Conservation (phyloP, 2,888 invertebrate species). For the Steinernema hermaphroditum region DNA sequence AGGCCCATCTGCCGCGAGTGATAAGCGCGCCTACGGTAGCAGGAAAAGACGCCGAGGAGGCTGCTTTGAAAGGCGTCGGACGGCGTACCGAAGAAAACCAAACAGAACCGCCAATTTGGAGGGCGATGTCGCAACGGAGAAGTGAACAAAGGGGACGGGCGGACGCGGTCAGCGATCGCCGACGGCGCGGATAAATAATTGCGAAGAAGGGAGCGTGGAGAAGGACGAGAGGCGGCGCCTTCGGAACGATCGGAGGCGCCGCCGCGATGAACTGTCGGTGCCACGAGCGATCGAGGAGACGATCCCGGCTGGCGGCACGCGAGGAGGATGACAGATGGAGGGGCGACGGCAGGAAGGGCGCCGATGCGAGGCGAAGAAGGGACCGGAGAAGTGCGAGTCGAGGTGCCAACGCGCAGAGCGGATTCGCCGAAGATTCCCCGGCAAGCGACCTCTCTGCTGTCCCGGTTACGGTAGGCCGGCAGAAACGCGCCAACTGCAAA, state of each 20-base stretch:
- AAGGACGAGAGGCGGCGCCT: conserved; percentile 6
- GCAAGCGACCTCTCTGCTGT: too few relatives aligned
- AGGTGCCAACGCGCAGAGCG: too few relatives aligned
- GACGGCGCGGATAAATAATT: conserved; percentile 30
- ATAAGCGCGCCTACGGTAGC: background rate
- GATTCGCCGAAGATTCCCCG: too few relatives aligned
- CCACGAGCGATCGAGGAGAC: background rate
- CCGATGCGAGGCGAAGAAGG: background rate
- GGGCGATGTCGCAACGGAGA: background rate
- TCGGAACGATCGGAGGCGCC: conserved; percentile 14
- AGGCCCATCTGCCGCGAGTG: background rate
- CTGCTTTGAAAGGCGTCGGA: too few relatives aligned
- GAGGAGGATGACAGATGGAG: background rate
- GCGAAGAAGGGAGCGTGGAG: conserved; percentile 29
- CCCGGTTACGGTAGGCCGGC: too few relatives aligned
- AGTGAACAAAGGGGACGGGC: conserved; percentile 15
- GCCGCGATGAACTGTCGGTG: conserved; percentile 4
- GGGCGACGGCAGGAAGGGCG: too few relatives aligned
- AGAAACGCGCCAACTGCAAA: too few relatives aligned
- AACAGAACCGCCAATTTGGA: background rate
- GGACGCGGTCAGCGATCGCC: conserved; percentile 27
- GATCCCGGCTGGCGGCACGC: background rate
- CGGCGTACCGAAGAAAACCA: background rate
- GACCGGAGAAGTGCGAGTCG: too few relatives aligned
- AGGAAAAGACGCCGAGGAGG: background rate